phyloP scores from a whole-genome alignment of 2,888 invertebrate species.

The Cactoblastis cactorum region DNA sequence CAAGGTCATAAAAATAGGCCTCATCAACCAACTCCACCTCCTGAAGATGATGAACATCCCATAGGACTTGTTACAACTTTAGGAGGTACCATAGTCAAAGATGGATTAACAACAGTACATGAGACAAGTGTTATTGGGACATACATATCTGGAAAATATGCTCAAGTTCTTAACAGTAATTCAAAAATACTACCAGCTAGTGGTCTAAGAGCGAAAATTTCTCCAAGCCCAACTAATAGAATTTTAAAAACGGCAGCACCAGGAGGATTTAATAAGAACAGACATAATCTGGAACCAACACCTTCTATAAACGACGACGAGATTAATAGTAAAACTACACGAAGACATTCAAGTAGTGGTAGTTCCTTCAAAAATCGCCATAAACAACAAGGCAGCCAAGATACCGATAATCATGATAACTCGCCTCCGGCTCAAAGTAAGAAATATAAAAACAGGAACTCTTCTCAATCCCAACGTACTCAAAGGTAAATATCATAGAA shows the following conservation, averaged over 20 bases:
- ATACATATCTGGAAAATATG: conserved; percentile 92
- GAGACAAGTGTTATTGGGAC: conserved; percentile 95
- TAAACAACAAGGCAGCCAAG: conserved; percentile 54
- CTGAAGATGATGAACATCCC: conserved; percentile 83
- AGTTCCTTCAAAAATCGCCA: conserved; percentile 80
- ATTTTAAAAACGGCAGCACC: conserved; percentile 89
- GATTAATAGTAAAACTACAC: conserved; percentile 71
- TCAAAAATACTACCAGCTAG: conserved; percentile 80
- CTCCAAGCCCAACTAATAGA: conserved; percentile 82
- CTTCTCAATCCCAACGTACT: conserved; percentile 52
- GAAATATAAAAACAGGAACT: conserved; percentile 68
- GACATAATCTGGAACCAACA: conserved; percentile 83
- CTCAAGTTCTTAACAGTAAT: conserved; percentile 90
- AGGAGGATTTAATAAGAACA: conserved; percentile 71
- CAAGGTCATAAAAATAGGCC: conserved; percentile 60
- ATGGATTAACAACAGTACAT: conserved; percentile 90
- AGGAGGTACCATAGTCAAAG: conserved; percentile 90
- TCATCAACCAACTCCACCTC: conserved; percentile 61
- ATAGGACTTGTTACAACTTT: conserved; percentile 90
- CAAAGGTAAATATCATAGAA: conserved; percentile 51
- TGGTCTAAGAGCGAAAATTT: conserved; percentile 81
- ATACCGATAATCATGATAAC: conserved; percentile 59
- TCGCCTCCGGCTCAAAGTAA: conserved; percentile 54
- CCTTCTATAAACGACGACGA: conserved; percentile 82
- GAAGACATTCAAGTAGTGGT: conserved; percentile 71